These are phyloP conservation scores for Thereva nobilitata DNA, from an alignment of 2,888 invertebrate species.

Conservation along the genomic window DNA sequence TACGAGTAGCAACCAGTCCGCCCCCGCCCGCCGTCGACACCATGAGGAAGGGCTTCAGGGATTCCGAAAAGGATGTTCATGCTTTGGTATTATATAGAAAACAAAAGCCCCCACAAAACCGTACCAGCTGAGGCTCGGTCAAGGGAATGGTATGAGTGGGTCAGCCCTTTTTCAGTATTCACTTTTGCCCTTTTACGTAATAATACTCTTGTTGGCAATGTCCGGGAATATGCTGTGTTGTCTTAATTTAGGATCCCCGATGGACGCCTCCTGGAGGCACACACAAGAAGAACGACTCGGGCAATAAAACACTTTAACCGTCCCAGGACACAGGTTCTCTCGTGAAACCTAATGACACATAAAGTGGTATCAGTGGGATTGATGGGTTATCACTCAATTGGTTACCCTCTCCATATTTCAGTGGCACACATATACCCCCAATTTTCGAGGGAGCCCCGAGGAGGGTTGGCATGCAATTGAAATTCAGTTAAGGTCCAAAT, in stretches of 20 bases:
- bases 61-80: background rate
- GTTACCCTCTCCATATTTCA: background rate
- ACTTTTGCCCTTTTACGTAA: too few relatives aligned
- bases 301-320: background rate
- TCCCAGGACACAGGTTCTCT: background rate
- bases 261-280: background rate
- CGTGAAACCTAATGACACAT: conserved; percentile 21
- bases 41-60: background rate
- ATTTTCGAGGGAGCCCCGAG: background rate
- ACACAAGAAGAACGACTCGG: background rate
- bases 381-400: conserved; percentile 30
- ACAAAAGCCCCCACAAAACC: background rate
- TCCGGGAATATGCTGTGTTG: conserved; percentile 11
- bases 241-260: conserved; percentile 16
- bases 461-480: conserved; percentile 4
- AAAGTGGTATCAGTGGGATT: conserved; percentile 6
- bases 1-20: background rate
- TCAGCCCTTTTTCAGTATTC: background rate
- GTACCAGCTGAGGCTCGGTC: background rate
- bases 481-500: background rate
- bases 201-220: conserved; percentile 2
- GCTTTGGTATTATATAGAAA: background rate
- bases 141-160: background rate
- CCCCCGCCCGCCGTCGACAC: background rate
- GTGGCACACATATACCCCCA: background rate